Evolutionary conservation across 2,113 vertebrate species (phyloP), one percentile per base, ranked within the genome.

Genomic region (Clinocottus analis): DNA sequence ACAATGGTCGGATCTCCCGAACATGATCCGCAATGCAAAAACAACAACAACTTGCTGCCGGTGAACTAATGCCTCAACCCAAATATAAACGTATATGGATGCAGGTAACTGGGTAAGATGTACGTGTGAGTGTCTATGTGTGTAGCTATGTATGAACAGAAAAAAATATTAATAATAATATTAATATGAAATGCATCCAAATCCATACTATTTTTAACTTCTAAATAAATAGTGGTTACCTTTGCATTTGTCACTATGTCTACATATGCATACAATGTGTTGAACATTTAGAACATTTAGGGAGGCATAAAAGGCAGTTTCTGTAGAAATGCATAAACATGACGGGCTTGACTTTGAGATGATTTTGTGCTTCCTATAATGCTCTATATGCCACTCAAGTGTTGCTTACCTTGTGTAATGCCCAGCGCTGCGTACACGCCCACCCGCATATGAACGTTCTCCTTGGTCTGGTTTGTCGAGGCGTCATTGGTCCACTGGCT

Each of bases 361-460:
- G 5, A 10, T 25, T 13, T 23, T 4, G 4, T 61, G 23, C 16
- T 1, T 41, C 27, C 51, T 37, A 19, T n/a, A 19, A 1, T 4
- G 13, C 29, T 61, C 35, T 8, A 1, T 56, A 41, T 39, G 41
- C 31, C 11, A 7, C 12, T 65, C 12, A 11, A 25, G 25, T 7
- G 51, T 5, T n/a, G 39, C 93, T 94, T 88, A 99, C 98, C 98
- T 95, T 99, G 97, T 80, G 97, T 53, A 47, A 98, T 68, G 77
- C 98, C 97, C 82, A 99, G 88, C 1, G 96, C 90, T 0, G 97
- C 97, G 0, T 98, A 99, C 91, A 99, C 96, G 7, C 96, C 96
- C 0, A 99, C 94, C 55, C 97, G 92, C 92, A 83, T 82, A 7
- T 89, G 17, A 12, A 94, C 93, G 23, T 92, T 94, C 1, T 91